These are phyloP conservation scores for Hypselothyrea guttata DNA, from an alignment of 2,888 invertebrate species.

Conservation along the genomic window DNA sequence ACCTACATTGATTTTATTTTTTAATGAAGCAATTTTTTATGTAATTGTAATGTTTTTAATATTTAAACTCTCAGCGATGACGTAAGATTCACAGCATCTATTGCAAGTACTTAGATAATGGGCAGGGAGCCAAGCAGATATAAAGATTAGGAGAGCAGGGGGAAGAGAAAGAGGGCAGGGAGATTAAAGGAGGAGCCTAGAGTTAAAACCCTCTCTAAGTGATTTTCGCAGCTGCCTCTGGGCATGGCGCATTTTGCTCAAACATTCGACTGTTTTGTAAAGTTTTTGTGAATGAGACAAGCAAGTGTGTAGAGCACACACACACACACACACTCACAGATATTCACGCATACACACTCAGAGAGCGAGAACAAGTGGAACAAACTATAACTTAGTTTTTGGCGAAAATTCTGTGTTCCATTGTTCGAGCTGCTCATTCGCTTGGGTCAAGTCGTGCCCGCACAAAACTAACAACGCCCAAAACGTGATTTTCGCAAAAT, in stretches of 20 bases:
- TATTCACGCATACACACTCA: conserved; percentile 4
- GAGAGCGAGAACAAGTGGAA: conserved; percentile 53
- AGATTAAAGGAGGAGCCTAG: too few relatives aligned
- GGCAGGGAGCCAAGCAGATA: too few relatives aligned
- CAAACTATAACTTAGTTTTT: conserved; percentile 70
- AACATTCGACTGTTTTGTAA: conserved; percentile 33
- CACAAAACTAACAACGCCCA: conserved; percentile 69
- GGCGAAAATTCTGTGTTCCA: conserved; percentile 30
- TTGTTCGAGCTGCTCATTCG: conserved; percentile 40
- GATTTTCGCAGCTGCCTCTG: conserved; percentile 27
- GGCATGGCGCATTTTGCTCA: conserved; percentile 18
- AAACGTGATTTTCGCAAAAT: conserved; percentile 72
- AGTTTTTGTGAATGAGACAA: conserved; percentile 44
- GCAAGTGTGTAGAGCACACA: conserved; percentile 21
- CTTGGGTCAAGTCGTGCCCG: conserved; percentile 50
- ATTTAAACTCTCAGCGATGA: too few relatives aligned
- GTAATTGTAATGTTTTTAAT: too few relatives aligned
- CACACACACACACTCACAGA: conserved; percentile 15
- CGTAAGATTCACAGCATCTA: too few relatives aligned
- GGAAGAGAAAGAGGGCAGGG: not conserved
- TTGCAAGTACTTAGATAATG: too few relatives aligned
- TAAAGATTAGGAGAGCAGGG: too few relatives aligned
- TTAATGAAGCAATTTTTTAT: too few relatives aligned
- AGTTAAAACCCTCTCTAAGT: conserved; percentile 1
- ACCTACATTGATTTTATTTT: too few relatives aligned